Percentiles rank a stretch among this genome's conserved stretches.
Evolutionary conservation across 2,797 vertebrate genomes (phyloP).

Genomic region (Novumbra hubbsi): DNA sequence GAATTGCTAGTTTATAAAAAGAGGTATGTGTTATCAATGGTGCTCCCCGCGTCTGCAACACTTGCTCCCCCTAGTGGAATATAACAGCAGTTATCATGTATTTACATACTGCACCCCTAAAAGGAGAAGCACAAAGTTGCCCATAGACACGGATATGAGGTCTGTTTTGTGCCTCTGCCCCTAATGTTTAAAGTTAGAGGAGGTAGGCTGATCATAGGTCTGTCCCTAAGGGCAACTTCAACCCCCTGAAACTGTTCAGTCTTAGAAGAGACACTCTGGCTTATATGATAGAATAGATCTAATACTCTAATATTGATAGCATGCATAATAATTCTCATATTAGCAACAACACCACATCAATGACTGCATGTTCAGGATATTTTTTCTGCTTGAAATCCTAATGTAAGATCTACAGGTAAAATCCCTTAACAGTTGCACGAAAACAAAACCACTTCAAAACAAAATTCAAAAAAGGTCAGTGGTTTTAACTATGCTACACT

Average conservation of each 20-base stretch:
- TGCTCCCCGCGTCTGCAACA: conserved; percentile 70
- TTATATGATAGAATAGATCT: conserved; percentile 63
- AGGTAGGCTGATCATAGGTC: conserved; percentile 34
- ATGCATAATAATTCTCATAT: conserved; percentile 75
- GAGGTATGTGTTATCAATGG: conserved; percentile 76
- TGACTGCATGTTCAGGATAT: conserved; percentile 58
- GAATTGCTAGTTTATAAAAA: conserved; percentile 80
- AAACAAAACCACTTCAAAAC: conserved; percentile 17
- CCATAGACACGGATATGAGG: conserved; percentile 46
- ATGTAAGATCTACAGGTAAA: conserved; percentile 60
- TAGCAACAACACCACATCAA: conserved; percentile 63
- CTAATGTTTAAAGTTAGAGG: conserved; percentile 43
- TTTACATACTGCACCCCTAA: conserved; percentile 63
- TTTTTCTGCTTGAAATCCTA: conserved; percentile 70
- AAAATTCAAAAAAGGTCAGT: conserved; percentile 37
- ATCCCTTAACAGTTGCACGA: conserved; percentile 56
- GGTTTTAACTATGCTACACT: conserved; percentile 45
- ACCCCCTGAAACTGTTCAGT: conserved; percentile 44
- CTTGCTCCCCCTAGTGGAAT: conserved; percentile 74
- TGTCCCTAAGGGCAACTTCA: conserved; percentile 40
- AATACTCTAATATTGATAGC: conserved; percentile 70
- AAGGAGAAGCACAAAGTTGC: conserved; percentile 56
- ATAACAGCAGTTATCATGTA: conserved; percentile 68
- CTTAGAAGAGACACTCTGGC: conserved; percentile 57
- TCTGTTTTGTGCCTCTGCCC: conserved; percentile 41